A percentile compares a stretch with the other conserved stretches of the same genome.
phyloP scores from a whole-genome alignment of 2,113 vertebrate species.

The Tautogolabrus adspersus region DNA sequence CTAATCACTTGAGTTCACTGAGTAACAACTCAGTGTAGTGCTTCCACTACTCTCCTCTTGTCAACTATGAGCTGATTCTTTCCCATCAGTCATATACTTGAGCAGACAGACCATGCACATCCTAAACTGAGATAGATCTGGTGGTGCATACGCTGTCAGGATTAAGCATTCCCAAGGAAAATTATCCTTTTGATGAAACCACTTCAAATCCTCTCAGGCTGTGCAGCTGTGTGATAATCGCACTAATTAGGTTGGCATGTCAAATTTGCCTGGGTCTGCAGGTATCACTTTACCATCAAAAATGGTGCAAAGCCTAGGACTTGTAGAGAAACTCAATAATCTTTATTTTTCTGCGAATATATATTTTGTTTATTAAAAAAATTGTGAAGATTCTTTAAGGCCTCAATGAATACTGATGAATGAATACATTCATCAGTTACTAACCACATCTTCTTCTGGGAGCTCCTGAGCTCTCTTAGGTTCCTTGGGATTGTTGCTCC shows the following conservation, averaged over 20 bases:
- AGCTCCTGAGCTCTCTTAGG: too few relatives aligned
- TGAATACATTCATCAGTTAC: too few relatives aligned
- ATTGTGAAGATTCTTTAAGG: too few relatives aligned
- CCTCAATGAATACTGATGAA: too few relatives aligned
- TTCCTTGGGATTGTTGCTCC: too few relatives aligned
- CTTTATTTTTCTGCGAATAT: slow-evolving; percentile 1
- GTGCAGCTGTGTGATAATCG: slow-evolving; percentile 92
- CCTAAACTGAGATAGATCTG: slow-evolving; percentile 73
- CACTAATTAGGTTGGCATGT: slow-evolving; percentile 92
- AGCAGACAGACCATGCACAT: slow-evolving; percentile 55
- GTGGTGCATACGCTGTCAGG: slow-evolving; percentile 89
- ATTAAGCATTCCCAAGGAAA: slow-evolving; percentile 86
- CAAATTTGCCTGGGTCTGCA: slow-evolving; percentile 64
- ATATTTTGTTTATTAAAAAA: too few relatives aligned
- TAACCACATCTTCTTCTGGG: too few relatives aligned
- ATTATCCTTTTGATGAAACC: slow-evolving; percentile 94
- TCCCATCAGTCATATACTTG: slow-evolving; percentile 25
- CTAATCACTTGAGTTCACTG: slow-evolving; percentile 18
- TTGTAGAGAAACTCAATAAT: slow-evolving; percentile 4
- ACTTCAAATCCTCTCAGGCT: slow-evolving; percentile 89
- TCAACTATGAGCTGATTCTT: slow-evolving; percentile 22
- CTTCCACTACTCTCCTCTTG: slow-evolving; percentile 5
- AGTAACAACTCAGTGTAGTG: slow-evolving; percentile 8
- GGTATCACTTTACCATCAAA: slow-evolving; percentile 24
- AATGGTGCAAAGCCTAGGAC: not conserved